Percentiles rank a stretch among this genome's conserved stretches.
Conservation (phyloP, 2,797 vertebrate species). For the Apogon talboti region DNA sequence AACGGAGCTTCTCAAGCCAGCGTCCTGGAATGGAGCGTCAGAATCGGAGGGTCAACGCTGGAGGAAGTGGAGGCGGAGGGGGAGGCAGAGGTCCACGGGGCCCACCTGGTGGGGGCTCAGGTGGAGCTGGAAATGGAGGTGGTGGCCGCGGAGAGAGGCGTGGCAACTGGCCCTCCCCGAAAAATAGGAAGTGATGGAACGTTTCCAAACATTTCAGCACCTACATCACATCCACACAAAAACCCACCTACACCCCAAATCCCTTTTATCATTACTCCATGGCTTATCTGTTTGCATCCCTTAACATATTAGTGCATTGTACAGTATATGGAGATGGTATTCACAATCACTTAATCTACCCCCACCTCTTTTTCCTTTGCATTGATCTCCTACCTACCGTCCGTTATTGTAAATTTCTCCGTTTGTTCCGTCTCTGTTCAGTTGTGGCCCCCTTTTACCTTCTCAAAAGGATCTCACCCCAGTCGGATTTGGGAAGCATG, state of each 20-base stretch:
- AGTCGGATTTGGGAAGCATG: conserved; percentile 71
- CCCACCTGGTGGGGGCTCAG: conserved; percentile 76
- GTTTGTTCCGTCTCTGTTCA: conserved; percentile 58
- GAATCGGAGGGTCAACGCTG: conserved; percentile 87
- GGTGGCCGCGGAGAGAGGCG: conserved; percentile 84
- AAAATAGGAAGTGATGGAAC: conserved; percentile 89
- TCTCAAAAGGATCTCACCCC: conserved; percentile 46
- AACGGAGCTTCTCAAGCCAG: conserved; percentile 95
- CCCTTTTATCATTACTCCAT: conserved; percentile 61
- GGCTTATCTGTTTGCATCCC: conserved; percentile 67
- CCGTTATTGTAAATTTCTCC: conserved; percentile 76
- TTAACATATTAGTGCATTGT: conserved; percentile 79
- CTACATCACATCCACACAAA: conserved; percentile 45
- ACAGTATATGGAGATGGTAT: conserved; percentile 78
- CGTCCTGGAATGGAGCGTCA: conserved; percentile 94
- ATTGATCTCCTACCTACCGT: conserved; percentile 71
- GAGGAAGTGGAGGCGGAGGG: conserved; percentile 78
- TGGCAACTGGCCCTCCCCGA: conserved; percentile 91
- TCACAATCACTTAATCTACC: conserved; percentile 66
- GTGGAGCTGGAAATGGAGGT: conserved; percentile 78
- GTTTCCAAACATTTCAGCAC: conserved; percentile 66
- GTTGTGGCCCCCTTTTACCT: conserved; percentile 30
- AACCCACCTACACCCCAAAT: conserved; percentile 50
- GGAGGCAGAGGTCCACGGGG: conserved; percentile 82
- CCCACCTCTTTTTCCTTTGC: conserved; percentile 48